A percentile compares a stretch with the other conserved stretches of the same genome.
phyloP scores from a whole-genome alignment of 2,113 vertebrate species.

The Callocephalon fimbriatum region DNA sequence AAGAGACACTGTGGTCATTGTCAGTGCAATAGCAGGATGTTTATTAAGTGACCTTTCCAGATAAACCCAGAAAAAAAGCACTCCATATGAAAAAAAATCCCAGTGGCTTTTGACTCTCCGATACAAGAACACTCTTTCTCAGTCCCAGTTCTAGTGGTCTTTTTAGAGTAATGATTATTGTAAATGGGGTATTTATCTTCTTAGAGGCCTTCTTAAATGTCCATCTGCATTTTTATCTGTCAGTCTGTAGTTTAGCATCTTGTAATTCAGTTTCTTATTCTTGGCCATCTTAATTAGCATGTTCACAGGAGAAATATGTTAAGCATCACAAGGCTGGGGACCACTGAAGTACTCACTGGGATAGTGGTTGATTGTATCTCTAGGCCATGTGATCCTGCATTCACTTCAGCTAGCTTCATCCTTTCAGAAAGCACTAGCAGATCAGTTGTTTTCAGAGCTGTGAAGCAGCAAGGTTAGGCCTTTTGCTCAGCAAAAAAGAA shows the following conservation, averaged over 20 bases:
- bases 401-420: background rate
- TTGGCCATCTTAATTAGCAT: background rate
- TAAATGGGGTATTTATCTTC: background rate
- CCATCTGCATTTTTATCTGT: background rate
- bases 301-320: background rate
- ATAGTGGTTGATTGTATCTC: background rate
- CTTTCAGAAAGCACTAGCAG: background rate
- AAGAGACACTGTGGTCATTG: background rate
- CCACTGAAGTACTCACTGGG: background rate
- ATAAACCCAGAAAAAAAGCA: background rate
- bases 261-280: background rate
- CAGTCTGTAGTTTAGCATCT: background rate
- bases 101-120: background rate
- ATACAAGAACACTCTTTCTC: background rate
- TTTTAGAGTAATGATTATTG: background rate
- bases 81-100: background rate
- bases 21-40: background rate
- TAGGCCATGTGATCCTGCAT: background rate
- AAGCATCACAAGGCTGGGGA: background rate
- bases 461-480: conserved; percentile 3
- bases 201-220: background rate
- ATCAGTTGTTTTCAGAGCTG: conserved; percentile 17
- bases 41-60: background rate
- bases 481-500: conserved; percentile 24
- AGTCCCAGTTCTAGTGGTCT: background rate